phyloP scores from a whole-genome alignment of 2,113 vertebrate genomes.

The Puntigrus tetrazona region DNA sequence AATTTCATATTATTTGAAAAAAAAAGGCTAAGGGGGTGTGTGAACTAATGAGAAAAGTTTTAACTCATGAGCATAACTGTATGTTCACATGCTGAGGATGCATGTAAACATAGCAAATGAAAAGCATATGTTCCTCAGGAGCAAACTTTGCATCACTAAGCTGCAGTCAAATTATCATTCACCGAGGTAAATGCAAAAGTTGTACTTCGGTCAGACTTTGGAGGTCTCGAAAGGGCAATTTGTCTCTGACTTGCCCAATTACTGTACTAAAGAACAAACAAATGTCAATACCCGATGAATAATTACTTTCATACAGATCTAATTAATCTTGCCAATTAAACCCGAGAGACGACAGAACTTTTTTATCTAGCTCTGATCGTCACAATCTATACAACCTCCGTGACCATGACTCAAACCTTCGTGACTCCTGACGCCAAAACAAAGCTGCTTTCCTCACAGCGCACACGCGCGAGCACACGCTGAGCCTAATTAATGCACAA shows the following conservation, averaged over 20 bases:
- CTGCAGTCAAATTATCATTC: neutral
- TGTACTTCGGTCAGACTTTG: slow-evolving; percentile 32
- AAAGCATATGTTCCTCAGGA: neutral
- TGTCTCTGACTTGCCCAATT: slow-evolving; percentile 43
- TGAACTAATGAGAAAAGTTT: neutral
- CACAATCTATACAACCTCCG: slow-evolving; percentile 41
- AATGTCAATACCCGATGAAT: slow-evolving; percentile 49
- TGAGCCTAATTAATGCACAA: slow-evolving; percentile 46
- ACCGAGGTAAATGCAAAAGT: slow-evolving; percentile 21
- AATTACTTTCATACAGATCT: slow-evolving; percentile 45
- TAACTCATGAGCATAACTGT: neutral
- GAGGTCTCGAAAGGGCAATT: slow-evolving; percentile 41
- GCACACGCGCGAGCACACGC: neutral
- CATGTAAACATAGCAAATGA: neutral
- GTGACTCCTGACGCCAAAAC: slow-evolving; percentile 7
- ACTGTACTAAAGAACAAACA: slow-evolving; percentile 53
- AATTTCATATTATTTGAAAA: neutral
- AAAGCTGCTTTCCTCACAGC: slow-evolving; percentile 21
- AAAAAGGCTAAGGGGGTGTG: neutral
- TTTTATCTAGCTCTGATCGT: slow-evolving; percentile 35
- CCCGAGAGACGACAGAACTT: slow-evolving; percentile 26
- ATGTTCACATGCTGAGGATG: neutral
- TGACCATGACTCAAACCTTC: slow-evolving; percentile 38
- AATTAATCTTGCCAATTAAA: slow-evolving; percentile 56
- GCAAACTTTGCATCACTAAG: neutral